These are phyloP conservation scores for Lacanobia oleracea DNA, from an alignment of 2,888 invertebrate genomes.

Conservation along the genomic window DNA sequence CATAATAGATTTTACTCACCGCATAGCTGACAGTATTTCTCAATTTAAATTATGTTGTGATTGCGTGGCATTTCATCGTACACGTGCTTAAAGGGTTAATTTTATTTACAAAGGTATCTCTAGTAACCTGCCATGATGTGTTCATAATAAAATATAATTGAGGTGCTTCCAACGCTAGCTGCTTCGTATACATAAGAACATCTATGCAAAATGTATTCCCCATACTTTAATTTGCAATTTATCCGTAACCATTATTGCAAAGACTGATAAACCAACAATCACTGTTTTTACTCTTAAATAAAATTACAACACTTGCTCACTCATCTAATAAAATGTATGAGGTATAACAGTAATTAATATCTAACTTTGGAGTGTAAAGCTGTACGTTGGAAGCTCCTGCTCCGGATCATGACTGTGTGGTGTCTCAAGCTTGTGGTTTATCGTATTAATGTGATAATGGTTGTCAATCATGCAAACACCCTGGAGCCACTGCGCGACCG, in stretches of 20 bases:
- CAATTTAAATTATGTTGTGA: conserved; percentile 35
- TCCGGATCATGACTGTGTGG: conserved; percentile 76
- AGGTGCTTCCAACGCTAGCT: conserved; percentile 73
- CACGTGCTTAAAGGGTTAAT: conserved; percentile 71
- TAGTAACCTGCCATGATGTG: conserved; percentile 67
- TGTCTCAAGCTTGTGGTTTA: conserved; percentile 84
- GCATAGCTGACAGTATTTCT: conserved; percentile 15
- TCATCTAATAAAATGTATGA: neutral
- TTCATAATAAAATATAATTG: conserved; percentile 66
- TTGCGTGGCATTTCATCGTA: conserved; percentile 68
- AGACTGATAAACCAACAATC: conserved; percentile 63
- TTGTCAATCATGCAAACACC: conserved; percentile 90
- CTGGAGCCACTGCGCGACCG: conserved; percentile 85
- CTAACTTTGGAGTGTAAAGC: conserved; percentile 33
- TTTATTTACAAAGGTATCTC: conserved; percentile 63
- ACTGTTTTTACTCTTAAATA: conserved; percentile 7
- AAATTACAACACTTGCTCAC: conserved; percentile 1
- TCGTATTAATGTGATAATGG: conserved; percentile 90
- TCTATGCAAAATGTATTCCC: conserved; percentile 45
- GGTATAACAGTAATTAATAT: conserved; percentile 14
- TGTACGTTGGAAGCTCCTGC: conserved; percentile 77
- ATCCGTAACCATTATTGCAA: conserved; percentile 62
- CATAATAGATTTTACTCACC: conserved; percentile 41
- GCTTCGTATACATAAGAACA: conserved; percentile 48
- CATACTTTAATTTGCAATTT: conserved; percentile 60